These are phyloP conservation scores for Ptychobarbus kaznakovi DNA, from an alignment of 2,797 vertebrate genomes.

Conservation along the genomic window DNA sequence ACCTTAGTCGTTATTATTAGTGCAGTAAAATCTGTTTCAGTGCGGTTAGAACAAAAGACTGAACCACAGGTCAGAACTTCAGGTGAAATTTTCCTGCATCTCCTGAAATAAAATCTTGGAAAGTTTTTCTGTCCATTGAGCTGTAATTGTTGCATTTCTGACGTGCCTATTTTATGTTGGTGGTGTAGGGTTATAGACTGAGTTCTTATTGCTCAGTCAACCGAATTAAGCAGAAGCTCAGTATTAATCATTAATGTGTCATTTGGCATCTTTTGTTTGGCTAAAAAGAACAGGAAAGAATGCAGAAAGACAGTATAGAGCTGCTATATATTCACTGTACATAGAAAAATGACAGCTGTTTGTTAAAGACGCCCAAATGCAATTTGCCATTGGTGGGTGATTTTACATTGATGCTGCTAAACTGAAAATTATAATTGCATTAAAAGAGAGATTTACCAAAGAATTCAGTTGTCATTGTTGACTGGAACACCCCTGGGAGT, in stretches of 20 bases:
- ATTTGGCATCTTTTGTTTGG: slow-evolving; percentile 10
- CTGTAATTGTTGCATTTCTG: background rate
- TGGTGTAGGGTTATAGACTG: background rate
- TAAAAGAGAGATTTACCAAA: slow-evolving; percentile 12
- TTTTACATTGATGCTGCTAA: slow-evolving; percentile 5
- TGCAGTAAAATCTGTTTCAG: slow-evolving; percentile 9
- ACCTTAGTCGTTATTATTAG: slow-evolving; percentile 12
- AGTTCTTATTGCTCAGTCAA: background rate
- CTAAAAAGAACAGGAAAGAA: background rate
- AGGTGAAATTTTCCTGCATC: background rate
- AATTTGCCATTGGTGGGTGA: slow-evolving; percentile 6
- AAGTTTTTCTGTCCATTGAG: slow-evolving; percentile 14
- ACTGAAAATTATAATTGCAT: slow-evolving; percentile 21
- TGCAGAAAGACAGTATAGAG: background rate
- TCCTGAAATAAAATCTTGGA: background rate
- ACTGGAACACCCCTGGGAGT: slow-evolving; percentile 3
- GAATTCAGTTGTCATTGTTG: slow-evolving; percentile 21
- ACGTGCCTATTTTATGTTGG: background rate
- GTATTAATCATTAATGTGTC: slow-evolving; percentile 36
- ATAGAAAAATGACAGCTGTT: slow-evolving; percentile 21
- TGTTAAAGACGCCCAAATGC: background rate
- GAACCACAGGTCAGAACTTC: slow-evolving; percentile 16
- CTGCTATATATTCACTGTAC: background rate
- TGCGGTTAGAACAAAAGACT: slow-evolving; percentile 2
- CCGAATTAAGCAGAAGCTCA: background rate